Evolutionary conservation across 1,140 invertebrate species (phyloP).

Genomic region (Hylaeus volcanicus): DNA sequence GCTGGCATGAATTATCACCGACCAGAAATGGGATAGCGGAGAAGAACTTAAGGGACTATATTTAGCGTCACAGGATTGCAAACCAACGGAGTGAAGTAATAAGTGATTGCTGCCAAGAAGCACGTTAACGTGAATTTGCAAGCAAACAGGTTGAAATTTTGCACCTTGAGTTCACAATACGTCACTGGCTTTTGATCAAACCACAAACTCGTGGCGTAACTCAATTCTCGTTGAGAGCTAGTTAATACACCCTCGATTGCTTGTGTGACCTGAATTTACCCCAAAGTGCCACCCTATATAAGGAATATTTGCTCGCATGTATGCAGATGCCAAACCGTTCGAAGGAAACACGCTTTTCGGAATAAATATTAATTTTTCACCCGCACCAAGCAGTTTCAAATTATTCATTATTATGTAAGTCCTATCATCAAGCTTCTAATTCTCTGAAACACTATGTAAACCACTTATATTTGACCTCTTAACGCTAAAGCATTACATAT

Average conservation of each 20-base stretch:
- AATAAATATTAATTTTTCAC: constrained; percentile 24
- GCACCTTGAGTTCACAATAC: constrained; percentile 50
- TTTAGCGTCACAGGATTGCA: neutral
- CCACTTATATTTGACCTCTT: no score
- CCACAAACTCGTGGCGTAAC: constrained; percentile 51
- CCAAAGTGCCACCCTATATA: constrained; percentile 53
- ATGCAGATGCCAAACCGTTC: constrained; percentile 41
- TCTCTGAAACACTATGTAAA: no score
- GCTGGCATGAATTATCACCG: neutral
- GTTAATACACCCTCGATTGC: constrained; percentile 62
- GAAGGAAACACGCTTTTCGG: constrained; percentile 29
- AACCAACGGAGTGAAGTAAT: neutral
- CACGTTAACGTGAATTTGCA: constrained; percentile 9
- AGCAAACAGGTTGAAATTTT: constrained; percentile 41
- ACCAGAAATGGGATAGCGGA: no score
- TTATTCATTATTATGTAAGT: neutral
- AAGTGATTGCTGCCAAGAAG: no score
- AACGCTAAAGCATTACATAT: neutral
- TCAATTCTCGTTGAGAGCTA: constrained; percentile 61
- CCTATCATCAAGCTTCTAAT: no score
- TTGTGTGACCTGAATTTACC: constrained; percentile 61
- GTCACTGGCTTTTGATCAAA: constrained; percentile 52
- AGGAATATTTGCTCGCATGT: constrained; percentile 46
- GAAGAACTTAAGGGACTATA: neutral
- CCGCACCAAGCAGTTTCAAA: neutral